Percentiles rank a stretch among this genome's conserved stretches.
Evolutionary conservation across 2,113 vertebrate genomes (phyloP).

Genomic region (Trichomycterus rosablanca): DNA sequence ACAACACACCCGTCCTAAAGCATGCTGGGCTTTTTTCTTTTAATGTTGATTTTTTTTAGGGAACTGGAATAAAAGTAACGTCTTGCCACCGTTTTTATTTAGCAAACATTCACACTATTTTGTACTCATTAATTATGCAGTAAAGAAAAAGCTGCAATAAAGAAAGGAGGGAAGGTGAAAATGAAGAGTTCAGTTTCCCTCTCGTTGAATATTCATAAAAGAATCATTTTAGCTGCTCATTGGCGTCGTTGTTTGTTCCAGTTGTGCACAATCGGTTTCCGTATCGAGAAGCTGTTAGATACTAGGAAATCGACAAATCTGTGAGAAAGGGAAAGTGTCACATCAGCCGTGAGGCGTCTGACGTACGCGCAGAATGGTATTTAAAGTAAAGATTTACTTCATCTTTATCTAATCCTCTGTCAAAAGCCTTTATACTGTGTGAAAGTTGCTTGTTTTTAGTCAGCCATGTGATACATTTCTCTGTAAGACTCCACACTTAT

Average conservation of each 20-base stretch:
- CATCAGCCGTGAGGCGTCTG: constrained; percentile 55
- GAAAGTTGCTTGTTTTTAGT: constrained; percentile 35
- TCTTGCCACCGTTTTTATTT: constrained; percentile 51
- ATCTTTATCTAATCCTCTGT: constrained; percentile 30
- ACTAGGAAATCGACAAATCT: constrained; percentile 60
- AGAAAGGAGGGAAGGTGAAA: constrained; percentile 70
- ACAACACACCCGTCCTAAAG: not conserved
- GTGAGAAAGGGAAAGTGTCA: constrained; percentile 50
- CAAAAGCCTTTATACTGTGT: constrained; percentile 36
- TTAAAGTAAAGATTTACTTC: constrained; percentile 48
- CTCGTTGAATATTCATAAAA: constrained; percentile 77
- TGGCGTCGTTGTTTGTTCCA: constrained; percentile 69
- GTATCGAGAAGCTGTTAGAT: constrained; percentile 63
- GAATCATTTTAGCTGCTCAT: constrained; percentile 69
- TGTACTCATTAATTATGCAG: constrained; percentile 77
- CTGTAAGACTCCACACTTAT: constrained; percentile 7
- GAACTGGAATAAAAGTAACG: constrained; percentile 31
- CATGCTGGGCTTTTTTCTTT: not conserved
- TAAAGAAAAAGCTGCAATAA: constrained; percentile 69
- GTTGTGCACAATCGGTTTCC: constrained; percentile 58
- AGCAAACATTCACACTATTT: constrained; percentile 70
- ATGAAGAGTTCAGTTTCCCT: constrained; percentile 67
- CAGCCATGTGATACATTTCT: constrained; percentile 30
- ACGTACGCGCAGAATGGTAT: constrained; percentile 44
- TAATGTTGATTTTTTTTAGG: constrained; percentile 27